Evolutionary conservation across 2,888 invertebrate genomes (phyloP).

Genomic region (Phorcus lineatus): DNA sequence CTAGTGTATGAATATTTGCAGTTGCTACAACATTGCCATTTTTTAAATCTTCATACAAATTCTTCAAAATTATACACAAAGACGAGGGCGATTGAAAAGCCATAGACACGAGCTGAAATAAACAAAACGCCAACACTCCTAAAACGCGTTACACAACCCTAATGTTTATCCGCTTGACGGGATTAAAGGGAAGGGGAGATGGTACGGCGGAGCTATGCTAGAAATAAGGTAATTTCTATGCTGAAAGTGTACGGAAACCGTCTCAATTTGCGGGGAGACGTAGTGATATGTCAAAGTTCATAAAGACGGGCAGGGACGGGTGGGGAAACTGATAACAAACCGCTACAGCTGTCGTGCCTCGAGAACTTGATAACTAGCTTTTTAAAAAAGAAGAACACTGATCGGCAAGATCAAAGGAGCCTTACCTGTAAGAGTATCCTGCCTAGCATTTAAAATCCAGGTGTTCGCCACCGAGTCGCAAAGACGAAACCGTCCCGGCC

Average conservation of each 20-base stretch:
- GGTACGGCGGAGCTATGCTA: background rate
- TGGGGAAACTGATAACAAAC: background rate
- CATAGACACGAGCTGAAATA: too few relatives aligned
- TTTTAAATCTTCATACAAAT: too few relatives aligned
- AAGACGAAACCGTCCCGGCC: too few relatives aligned
- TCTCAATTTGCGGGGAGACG: background rate
- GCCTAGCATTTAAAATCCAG: constrained; percentile 6
- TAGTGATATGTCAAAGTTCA: background rate
- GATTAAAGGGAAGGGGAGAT: constrained; percentile 1
- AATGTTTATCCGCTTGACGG: background rate
- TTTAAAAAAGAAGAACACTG: background rate
- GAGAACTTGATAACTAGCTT: constrained; percentile 6
- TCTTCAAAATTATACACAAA: too few relatives aligned
- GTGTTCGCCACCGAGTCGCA: background rate
- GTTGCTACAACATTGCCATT: too few relatives aligned
- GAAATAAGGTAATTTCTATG: constrained; percentile 24
- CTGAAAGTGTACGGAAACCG: background rate
- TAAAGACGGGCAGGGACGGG: background rate
- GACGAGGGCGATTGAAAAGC: too few relatives aligned
- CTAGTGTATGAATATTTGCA: too few relatives aligned
- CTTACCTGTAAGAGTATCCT: constrained; percentile 20
- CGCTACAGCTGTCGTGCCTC: background rate
- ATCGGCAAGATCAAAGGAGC: constrained; percentile 24
- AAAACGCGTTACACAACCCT: background rate
- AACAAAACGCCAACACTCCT: constrained; percentile 7